Percentiles rank a stretch among this genome's conserved stretches.
Conservation (phyloP, 2,797 vertebrate genomes). For the Brachymystax lenok region DNA sequence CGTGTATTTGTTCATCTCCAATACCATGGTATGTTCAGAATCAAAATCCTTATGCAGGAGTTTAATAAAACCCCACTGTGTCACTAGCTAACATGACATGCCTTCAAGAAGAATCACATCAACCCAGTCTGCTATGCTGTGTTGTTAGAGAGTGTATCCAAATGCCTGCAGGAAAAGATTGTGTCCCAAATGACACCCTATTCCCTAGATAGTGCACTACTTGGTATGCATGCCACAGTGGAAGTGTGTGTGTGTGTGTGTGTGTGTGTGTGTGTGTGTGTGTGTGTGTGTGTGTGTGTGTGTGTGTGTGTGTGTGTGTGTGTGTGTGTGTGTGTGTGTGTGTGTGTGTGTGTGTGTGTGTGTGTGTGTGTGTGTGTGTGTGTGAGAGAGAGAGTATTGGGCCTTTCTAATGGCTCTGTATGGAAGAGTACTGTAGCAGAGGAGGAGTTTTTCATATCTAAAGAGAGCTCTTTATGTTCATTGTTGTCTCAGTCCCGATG, state of each 20-base stretch:
- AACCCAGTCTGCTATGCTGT: neutral
- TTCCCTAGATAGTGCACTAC: neutral
- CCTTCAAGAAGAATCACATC: neutral
- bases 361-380: neutral
- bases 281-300: too few relatives aligned
- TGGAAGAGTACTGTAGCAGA: constrained; percentile 27
- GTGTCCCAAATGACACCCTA: neutral
- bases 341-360: too few relatives aligned
- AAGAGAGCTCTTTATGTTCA: neutral
- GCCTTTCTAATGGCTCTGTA: constrained; percentile 23
- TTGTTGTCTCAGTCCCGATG: neutral
- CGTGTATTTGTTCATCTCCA: neutral
- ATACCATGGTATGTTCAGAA: neutral
- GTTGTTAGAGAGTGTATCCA: neutral
- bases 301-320: too few relatives aligned
- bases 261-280: too few relatives aligned
- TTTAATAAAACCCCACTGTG: neutral
- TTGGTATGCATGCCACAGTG: constrained; percentile 33
- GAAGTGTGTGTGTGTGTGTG: too few relatives aligned
- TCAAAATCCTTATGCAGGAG: neutral
- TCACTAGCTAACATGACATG: neutral
- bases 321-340: too few relatives aligned
- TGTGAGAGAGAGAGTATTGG: constrained; percentile 10
- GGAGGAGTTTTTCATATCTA: constrained; percentile 18
- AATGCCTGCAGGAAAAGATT: neutral